Conservation (phyloP, 1,140 invertebrate genomes). For the Panulirus ornatus region DNA sequence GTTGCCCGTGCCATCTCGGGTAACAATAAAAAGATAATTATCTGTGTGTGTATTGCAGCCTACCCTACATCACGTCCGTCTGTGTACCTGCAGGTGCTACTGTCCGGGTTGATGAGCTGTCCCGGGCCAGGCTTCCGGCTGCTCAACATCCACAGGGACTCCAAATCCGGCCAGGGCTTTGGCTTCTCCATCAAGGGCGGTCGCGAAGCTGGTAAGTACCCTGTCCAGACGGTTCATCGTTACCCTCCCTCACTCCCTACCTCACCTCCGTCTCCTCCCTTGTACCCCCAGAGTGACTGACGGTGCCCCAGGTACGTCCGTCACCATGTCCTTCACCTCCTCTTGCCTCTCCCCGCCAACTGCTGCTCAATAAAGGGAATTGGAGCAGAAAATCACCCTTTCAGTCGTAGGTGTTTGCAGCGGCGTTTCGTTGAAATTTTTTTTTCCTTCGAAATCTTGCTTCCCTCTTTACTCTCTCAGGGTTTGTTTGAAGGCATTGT, state of each 20-base stretch:
- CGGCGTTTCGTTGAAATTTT: too few relatives aligned
- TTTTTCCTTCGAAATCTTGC: too few relatives aligned
- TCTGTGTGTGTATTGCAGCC: too few relatives aligned
- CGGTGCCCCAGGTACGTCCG: too few relatives aligned
- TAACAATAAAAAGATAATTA: too few relatives aligned
- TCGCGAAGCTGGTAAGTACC: slow-evolving; percentile 83
- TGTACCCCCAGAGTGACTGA: neutral
- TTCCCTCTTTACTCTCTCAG: too few relatives aligned
- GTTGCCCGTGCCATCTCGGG: too few relatives aligned
- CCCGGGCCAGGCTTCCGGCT: slow-evolving; percentile 67
- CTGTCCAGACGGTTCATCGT: too few relatives aligned
- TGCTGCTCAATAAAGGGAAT: too few relatives aligned
- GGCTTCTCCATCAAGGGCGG: slow-evolving; percentile 93
- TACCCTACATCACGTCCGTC: neutral
- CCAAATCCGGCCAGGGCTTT: slow-evolving; percentile 82
- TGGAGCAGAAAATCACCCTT: too few relatives aligned
- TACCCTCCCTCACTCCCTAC: neutral
- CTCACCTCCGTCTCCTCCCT: neutral
- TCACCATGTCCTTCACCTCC: neutral
- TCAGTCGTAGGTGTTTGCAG: too few relatives aligned
- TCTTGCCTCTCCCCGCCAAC: neutral
- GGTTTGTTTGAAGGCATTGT: too few relatives aligned
- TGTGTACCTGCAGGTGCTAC: slow-evolving; percentile 39
- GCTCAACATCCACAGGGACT: slow-evolving; percentile 65
- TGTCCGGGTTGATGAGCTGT: slow-evolving; percentile 53